phyloP scores from a whole-genome alignment of 1,140 invertebrate species.

The Drosophila gunungcola region DNA sequence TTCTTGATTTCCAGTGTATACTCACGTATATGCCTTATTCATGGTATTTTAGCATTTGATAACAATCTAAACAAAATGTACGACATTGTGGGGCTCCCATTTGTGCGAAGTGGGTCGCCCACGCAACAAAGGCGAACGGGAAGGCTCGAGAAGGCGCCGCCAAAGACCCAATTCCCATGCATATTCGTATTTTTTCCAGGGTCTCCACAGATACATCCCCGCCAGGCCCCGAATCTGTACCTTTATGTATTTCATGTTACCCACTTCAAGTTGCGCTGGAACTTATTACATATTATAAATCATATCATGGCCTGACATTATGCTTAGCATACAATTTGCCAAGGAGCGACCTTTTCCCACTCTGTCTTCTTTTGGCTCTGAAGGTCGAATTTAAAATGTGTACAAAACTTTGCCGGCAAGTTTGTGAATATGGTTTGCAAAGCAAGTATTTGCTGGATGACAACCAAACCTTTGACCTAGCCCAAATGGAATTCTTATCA shows the following conservation, averaged over 20 bases:
- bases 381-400: slow-evolving; percentile 48
- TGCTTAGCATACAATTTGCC: slow-evolving; percentile 74
- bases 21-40: slow-evolving; percentile 61
- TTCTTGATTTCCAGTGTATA: slow-evolving; percentile 12
- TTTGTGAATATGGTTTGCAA: slow-evolving; percentile 1
- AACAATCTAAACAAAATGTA: slow-evolving; percentile 81
- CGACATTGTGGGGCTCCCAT: slow-evolving; percentile 62
- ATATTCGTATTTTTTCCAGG: slow-evolving; percentile 36
- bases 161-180: slow-evolving; percentile 54
- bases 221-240: slow-evolving; percentile 3
- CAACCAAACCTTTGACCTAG: not conserved
- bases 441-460: slow-evolving; percentile 4
- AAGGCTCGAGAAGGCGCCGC: slow-evolving; percentile 20
- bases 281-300: slow-evolving; percentile 82
- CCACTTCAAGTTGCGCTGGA: slow-evolving; percentile 67
- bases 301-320: slow-evolving; percentile 78
- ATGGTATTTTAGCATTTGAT: slow-evolving; percentile 77
- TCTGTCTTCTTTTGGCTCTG: slow-evolving; percentile 9
- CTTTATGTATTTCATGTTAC: slow-evolving; percentile 67
- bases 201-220: not conserved
- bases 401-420: slow-evolving; percentile 24
- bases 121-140: slow-evolving; percentile 26
- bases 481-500: too few species aligned
- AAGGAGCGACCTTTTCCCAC: slow-evolving; percentile 50
- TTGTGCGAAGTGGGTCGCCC: slow-evolving; percentile 40